A percentile compares a stretch with the other conserved stretches of the same genome.
phyloP scores from a whole-genome alignment of 2,113 vertebrate genomes.

The Canis aureus region DNA sequence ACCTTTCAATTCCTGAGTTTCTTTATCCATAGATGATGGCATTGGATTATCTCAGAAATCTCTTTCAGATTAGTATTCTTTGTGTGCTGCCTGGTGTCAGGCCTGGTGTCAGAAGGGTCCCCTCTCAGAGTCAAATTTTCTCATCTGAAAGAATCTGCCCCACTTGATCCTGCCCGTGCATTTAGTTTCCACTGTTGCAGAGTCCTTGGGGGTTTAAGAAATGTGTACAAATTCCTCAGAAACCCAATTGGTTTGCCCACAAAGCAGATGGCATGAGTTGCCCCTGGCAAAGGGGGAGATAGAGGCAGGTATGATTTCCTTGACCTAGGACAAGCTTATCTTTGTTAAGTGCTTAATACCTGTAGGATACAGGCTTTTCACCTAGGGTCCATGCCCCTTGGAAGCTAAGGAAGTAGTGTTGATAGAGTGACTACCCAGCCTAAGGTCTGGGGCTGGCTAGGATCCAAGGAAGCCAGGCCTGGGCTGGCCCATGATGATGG shows the following conservation, averaged over 20 bases:
- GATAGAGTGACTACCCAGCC: too few relatives aligned
- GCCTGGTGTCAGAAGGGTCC: too few relatives aligned
- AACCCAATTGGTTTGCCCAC: background rate
- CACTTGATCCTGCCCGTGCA: too few relatives aligned
- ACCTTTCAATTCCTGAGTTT: background rate
- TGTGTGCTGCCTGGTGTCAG: background rate
- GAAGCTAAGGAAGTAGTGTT: background rate
- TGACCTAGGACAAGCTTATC: background rate
- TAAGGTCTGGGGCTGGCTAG: background rate
- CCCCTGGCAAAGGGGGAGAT: background rate
- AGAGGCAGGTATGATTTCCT: background rate
- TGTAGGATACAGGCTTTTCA: background rate
- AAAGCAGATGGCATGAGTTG: too few relatives aligned
- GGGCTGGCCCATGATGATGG: fast-evolving
- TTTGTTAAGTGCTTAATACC: background rate
- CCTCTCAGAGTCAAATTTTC: background rate
- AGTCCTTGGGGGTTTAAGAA: background rate
- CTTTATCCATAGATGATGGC: background rate
- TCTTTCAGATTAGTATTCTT: background rate
- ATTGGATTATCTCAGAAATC: background rate
- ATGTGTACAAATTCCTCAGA: background rate
- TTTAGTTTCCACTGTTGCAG: background rate
- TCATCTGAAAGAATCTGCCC: background rate
- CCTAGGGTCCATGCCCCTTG: too few relatives aligned
- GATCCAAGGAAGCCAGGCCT: background rate